Base-by-base conservation (phyloP, 2,888 invertebrate species). In the Papilio elwesi region DNA sequence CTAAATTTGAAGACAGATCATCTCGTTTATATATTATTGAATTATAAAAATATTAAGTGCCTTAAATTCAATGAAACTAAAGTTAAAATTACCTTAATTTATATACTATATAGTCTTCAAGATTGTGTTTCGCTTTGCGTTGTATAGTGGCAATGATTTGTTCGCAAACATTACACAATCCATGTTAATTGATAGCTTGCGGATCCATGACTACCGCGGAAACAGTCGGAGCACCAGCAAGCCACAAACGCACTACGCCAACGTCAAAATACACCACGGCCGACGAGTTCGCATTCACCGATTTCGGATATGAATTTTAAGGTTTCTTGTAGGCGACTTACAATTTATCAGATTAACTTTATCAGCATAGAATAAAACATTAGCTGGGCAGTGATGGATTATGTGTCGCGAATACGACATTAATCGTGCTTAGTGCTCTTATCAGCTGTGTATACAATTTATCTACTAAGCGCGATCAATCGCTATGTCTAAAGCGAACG, bases 321-420 rank as follows among this genome's bases (percentile, higher is more conserved):
- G 26, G 26, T 26, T 26, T 26, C 4, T 1, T 4, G 26, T 26
- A 26, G 1, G 26, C 26, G 4, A 26, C 26, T 26, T 15, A 43
- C n/a, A 62, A 62, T 15, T 62, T 43, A n/a, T 62, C 5, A 43
- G 59, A n/a, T 62, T 62, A 62, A 62, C 43, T 62, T 62, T 59
- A 59, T 43, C 59, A 43, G 59, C 10, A 62, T 62, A 48, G 47
- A 53, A 63, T 63, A 59, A 8, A 72, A 53, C 48, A 55, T 48
- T 65, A 73, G 13, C 38, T 57, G 68, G n/a, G 48, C 73, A 73
- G 73, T 69, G 68, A 73, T 57, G 51, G 73, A 73, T 73, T 73
- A 52, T 71, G 10, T 72, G 13, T 53, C 38, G n/a, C 65, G 49
- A 57, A 36, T 64, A 43, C 59, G 16, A 11, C 57, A 48, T 47